Conservation (phyloP, 2,113 vertebrate species). For the Vulpes lagopus region DNA sequence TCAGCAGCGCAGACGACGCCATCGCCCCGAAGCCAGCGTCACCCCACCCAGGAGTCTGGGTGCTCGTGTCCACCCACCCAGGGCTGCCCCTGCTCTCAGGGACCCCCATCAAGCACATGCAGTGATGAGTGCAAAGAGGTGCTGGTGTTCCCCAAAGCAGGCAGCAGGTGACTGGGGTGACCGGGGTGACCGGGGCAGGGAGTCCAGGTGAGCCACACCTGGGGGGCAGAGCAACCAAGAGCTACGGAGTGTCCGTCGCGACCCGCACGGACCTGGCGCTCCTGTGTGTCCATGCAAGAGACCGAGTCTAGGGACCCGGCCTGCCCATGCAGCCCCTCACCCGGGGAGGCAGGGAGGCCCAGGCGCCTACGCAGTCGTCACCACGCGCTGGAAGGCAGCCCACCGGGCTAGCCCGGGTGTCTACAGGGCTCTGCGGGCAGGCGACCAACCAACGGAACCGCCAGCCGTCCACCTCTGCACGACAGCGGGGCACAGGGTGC, state of each 20-base stretch:
- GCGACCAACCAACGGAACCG: not conserved
- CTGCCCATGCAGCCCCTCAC: accelerated
- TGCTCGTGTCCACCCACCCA: accelerated
- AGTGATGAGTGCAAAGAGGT: not conserved
- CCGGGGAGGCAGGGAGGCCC: no score
- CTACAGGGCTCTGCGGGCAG: no score
- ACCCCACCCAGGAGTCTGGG: no score
- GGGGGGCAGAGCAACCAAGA: not conserved
- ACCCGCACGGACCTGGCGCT: no score
- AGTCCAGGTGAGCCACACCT: no score
- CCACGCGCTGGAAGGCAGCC: not conserved
- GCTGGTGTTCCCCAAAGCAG: not conserved
- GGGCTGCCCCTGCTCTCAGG: not conserved
- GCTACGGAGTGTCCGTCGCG: no score
- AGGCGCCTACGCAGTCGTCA: not conserved
- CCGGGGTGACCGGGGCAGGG: no score
- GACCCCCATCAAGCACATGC: no score
- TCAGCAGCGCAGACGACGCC: not conserved
- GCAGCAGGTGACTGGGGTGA: no score
- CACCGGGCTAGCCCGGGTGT: not conserved
- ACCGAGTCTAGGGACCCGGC: not conserved
- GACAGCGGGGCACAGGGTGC: not conserved
- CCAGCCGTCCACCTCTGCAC: not conserved
- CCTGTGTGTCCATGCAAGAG: not conserved
- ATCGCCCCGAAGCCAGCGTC: no score